These are phyloP conservation scores for Clivina fossor DNA, from an alignment of 2,888 invertebrate genomes.

Conservation along the genomic window DNA sequence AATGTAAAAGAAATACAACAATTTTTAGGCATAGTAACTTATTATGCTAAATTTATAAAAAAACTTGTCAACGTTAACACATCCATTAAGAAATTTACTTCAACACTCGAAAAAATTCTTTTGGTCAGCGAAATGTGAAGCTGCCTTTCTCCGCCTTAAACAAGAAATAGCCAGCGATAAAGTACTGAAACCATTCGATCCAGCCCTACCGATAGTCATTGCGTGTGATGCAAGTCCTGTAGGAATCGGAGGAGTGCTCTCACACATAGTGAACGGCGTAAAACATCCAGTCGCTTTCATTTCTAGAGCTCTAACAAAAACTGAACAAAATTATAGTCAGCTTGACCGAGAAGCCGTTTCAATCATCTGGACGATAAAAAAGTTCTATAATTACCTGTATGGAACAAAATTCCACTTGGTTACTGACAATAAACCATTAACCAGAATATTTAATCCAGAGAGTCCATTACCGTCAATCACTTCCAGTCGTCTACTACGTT, in stretches of 20 bases:
- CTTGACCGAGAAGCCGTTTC: conserved; percentile 1
- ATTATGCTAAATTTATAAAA: conserved; percentile 1
- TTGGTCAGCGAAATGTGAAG: conserved; percentile 13
- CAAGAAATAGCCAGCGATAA: conserved; percentile 19
- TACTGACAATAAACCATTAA: not conserved
- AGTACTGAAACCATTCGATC: conserved; percentile 16
- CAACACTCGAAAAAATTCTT: conserved; percentile 7
- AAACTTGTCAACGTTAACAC: conserved; percentile 7
- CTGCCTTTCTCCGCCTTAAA: conserved; percentile 18
- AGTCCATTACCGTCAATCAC: conserved; percentile 4
- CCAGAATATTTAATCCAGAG: conserved; percentile 1
- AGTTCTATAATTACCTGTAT: not conserved
- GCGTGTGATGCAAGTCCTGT: conserved; percentile 16
- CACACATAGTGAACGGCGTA: conserved; percentile 1
- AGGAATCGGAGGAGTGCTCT: conserved; percentile 4
- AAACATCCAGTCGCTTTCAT: not conserved
- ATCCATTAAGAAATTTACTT: conserved; percentile 6
- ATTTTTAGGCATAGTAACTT: conserved; percentile 1
- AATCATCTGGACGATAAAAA: not conserved
- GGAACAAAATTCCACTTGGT: conserved; percentile 3
- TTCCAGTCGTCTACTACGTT: not conserved
- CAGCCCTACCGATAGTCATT: conserved; percentile 4
- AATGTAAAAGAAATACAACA: conserved; percentile 9
- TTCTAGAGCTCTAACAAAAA: not conserved
- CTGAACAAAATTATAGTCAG: conserved; percentile 7